Evolutionary conservation across 2,113 vertebrate species (phyloP).

Genomic region (Peromyscus maniculatus): DNA sequence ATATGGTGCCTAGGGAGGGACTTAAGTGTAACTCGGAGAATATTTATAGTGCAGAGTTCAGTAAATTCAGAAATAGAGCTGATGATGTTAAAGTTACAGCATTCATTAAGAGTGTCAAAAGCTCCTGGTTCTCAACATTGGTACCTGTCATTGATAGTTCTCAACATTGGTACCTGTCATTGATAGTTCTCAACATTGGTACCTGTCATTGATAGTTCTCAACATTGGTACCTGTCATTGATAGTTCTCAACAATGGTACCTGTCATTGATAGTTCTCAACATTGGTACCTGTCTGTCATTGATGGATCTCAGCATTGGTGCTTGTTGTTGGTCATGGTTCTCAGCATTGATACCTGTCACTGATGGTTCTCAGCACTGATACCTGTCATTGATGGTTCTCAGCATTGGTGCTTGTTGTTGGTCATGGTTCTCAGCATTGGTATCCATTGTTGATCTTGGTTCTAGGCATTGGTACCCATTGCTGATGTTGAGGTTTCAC

Average conservation of each 20-base stretch:
- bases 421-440: not conserved
- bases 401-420: not conserved
- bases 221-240: not conserved
- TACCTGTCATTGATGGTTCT: not conserved
- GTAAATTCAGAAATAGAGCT: not conserved
- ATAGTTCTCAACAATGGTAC: not conserved
- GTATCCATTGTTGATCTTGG: not conserved
- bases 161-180: not conserved
- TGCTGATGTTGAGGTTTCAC: conserved; percentile 68
- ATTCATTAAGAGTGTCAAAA: conserved; percentile 36
- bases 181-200: not conserved
- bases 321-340: not conserved
- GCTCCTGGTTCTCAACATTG: not conserved
- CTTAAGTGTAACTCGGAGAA: not conserved
- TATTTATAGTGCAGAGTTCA: not conserved
- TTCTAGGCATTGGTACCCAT: not conserved
- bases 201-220: not conserved
- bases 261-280: not conserved
- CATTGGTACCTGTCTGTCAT: not conserved
- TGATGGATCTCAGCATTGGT: not conserved
- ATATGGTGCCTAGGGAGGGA: not conserved
- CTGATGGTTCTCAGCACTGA: not conserved
- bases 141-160: not conserved
- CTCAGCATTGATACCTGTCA: not conserved
- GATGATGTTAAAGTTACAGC: not conserved